These are phyloP conservation scores for Hermatobates lingyangjiaoensis DNA, from an alignment of 1,140 invertebrate genomes.

Conservation along the genomic window DNA sequence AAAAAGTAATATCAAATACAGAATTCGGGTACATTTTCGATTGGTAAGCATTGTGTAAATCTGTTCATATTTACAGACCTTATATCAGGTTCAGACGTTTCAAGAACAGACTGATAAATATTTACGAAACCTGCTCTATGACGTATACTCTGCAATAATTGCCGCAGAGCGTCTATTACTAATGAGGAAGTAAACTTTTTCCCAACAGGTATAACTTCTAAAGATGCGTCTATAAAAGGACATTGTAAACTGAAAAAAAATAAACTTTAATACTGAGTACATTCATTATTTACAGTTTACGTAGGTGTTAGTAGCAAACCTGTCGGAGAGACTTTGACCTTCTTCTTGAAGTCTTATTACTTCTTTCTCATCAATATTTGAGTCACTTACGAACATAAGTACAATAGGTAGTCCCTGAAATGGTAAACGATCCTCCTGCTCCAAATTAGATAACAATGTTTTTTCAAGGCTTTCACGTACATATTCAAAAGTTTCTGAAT, in stretches of 20 bases:
- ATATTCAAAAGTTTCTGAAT: slow-evolving; percentile 79
- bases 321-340: slow-evolving; percentile 74
- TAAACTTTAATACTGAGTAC: background rate
- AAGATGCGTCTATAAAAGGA: slow-evolving; percentile 64
- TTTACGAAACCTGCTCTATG: slow-evolving; percentile 46
- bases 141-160: slow-evolving; percentile 54
- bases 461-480: slow-evolving; percentile 79
- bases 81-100: slow-evolving; percentile 68
- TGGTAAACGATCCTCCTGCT: slow-evolving; percentile 69
- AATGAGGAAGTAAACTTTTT: slow-evolving; percentile 34
- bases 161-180: slow-evolving; percentile 51
- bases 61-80: slow-evolving; percentile 30
- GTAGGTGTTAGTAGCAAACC: slow-evolving; percentile 28
- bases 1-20: slow-evolving; percentile 19
- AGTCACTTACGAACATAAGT: slow-evolving; percentile 73
- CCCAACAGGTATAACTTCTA: slow-evolving; percentile 38
- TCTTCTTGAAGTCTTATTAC: slow-evolving; percentile 63
- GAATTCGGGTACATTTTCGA: too few relatives aligned
- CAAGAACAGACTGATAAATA: slow-evolving; percentile 52
- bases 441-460: slow-evolving; percentile 73
- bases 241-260: slow-evolving; percentile 49
- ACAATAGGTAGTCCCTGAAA: slow-evolving; percentile 78
- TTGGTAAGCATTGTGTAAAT: too few relatives aligned
- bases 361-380: slow-evolving; percentile 64
- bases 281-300: background rate